Evolutionary conservation across 2,888 invertebrate genomes (phyloP).

Genomic region (Dichetophora obliterata): DNA sequence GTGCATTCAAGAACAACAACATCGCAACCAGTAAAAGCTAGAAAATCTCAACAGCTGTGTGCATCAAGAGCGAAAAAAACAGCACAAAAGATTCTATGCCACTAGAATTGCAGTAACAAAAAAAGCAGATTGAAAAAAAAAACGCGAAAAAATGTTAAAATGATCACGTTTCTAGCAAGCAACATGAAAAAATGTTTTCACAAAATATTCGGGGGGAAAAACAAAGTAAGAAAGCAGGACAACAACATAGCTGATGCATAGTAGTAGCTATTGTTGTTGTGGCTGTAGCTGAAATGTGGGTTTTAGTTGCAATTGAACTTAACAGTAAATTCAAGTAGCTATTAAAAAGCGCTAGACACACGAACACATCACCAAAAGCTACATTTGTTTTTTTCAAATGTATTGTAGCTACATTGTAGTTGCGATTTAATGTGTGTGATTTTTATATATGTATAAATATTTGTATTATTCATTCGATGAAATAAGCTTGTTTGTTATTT

Average conservation of each 20-base stretch:
- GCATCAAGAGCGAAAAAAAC: constrained; percentile 28
- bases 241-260: constrained; percentile 40
- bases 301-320: constrained; percentile 47
- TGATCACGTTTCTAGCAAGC: constrained; percentile 61
- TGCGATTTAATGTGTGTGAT: constrained; percentile 20
- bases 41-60: constrained; percentile 30
- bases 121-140: constrained; percentile 1
- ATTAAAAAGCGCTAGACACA: constrained; percentile 38
- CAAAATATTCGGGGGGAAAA: constrained; percentile 7
- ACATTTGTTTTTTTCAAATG: not conserved
- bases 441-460: constrained; percentile 11
- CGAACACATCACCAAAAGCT: constrained; percentile 27
- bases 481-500: not conserved
- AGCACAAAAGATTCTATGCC: constrained; percentile 42
- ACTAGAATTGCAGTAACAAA: constrained; percentile 61
- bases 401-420: not conserved
- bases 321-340: constrained; percentile 56
- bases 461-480: not conserved
- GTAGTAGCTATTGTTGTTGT: not conserved
- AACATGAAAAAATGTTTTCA: constrained; percentile 4
- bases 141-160: constrained; percentile 62
- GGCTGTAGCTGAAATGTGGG: not conserved
- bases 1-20: constrained; percentile 41
- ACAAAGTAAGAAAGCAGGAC: constrained; percentile 25
- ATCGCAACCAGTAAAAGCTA: constrained; percentile 33